Evolutionary conservation across 1,140 invertebrate genomes (phyloP), one percentile per base, ranked within the genome.

Genomic region (Philotrypesis tridentata): DNA sequence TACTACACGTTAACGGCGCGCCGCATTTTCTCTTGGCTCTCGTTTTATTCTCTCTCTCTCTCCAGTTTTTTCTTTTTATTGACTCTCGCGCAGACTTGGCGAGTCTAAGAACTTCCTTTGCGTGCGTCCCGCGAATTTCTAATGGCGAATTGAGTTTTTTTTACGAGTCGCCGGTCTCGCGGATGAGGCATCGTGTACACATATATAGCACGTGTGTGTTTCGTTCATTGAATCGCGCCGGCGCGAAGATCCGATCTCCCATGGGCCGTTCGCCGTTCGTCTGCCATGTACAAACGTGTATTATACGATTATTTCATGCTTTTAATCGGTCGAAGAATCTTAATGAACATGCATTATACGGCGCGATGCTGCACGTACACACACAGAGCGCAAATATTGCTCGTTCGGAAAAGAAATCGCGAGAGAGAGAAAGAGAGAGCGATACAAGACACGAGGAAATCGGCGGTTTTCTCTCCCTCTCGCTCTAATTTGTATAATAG

Each of bases 21-120:
- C 33, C 25, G 65, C 68, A 72, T 63, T 55, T 80, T 73, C 78
- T 70, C 78, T 80, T 72, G 33, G 55, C 65, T 63, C 55, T 55
- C 37, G 0, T 12, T 48, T 70, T 60, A 27, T 31, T 33, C 31
- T 27, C 55, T 37, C 25, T 31, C 27, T 17, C 25, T 70, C 14
- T 37, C 33, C 33, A 8, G 4, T 2, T 43, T 43, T 27, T 17
- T 74, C 31, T 29, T 74, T 74, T 74, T 74, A 74, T 60, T 60
- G 72, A 74, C 72, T 74, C 43, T 29, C 27, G 21, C 48, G 21
- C 17, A 72, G 33, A 63, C 31, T 48, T 80, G 78, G 63, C 78
- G 78, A 72, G 61, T 79, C 63, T 37, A 37, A 25, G 68, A 80
- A 80, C 78, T 80, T 80, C 78, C 78, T 73, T 80, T 80, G 78